Percentiles rank a stretch among this genome's conserved stretches.
phyloP scores from a whole-genome alignment of 2,113 vertebrate species.

The Gnathonemus echidnorhynchus region DNA sequence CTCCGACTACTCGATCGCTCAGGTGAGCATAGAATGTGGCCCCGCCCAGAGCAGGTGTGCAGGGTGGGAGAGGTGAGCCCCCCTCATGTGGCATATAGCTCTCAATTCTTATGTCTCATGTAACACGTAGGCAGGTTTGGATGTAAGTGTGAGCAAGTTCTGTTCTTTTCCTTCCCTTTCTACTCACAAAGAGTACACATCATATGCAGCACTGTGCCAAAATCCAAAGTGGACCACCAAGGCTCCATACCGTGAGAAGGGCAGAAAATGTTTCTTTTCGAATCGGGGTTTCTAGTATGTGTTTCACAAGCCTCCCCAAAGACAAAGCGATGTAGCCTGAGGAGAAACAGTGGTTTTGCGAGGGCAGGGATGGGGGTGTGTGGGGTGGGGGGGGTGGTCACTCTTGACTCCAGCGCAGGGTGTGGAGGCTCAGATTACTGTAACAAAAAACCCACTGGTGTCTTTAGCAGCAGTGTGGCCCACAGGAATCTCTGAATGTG shows the following conservation, averaged over 20 bases:
- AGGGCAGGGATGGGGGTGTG: not conserved
- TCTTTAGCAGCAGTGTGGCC: not conserved
- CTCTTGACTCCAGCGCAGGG: not conserved
- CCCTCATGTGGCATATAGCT: not conserved
- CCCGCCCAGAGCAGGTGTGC: not conserved
- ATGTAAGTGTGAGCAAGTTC: not conserved
- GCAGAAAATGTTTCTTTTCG: not conserved
- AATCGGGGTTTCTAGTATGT: not conserved
- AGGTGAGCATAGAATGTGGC: conserved; percentile 56
- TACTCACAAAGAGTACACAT: not conserved
- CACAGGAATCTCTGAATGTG: conserved; percentile 8
- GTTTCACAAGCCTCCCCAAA: conserved; percentile 2
- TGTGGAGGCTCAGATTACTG: not conserved
- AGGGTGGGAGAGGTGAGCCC: not conserved
- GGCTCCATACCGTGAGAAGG: not conserved
- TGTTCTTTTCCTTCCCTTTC: not conserved
- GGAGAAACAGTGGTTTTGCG: not conserved
- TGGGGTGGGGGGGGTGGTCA: not conserved
- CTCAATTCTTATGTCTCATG: not conserved
- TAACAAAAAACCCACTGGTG: not conserved
- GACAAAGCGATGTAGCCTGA: not conserved
- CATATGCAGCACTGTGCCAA: not conserved
- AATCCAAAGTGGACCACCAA: not conserved
- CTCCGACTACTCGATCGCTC: conserved; percentile 98
- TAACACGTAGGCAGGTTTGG: not conserved